These are phyloP conservation scores for Tiliacea aurago DNA, from an alignment of 2,888 invertebrate species.

Conservation along the genomic window DNA sequence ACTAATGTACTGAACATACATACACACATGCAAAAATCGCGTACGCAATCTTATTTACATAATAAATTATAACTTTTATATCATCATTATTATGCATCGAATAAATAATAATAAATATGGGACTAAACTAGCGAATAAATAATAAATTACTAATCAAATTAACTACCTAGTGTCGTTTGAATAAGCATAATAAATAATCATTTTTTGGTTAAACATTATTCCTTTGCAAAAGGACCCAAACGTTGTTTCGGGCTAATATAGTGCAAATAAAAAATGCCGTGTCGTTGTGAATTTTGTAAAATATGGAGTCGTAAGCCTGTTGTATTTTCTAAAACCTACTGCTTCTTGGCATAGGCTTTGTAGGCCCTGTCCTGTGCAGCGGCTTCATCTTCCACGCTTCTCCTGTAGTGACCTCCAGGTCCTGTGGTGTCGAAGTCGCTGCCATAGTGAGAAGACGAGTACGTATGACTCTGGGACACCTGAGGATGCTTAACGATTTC, in stretches of 20 bases:
- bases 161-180: conserved; percentile 61
- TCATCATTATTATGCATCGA: conserved; percentile 54
- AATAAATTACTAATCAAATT: conserved; percentile 48
- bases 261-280: conserved; percentile 70
- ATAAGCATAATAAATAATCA: conserved; percentile 57
- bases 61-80: conserved; percentile 63
- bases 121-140: conserved; percentile 53
- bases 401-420: conserved; percentile 91
- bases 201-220: conserved; percentile 59
- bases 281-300: conserved; percentile 80
- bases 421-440: conserved; percentile 91
- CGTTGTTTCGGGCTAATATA: conserved; percentile 63
- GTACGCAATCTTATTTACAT: conserved; percentile 71
- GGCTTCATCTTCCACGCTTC: conserved; percentile 91
- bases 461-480: conserved; percentile 94
- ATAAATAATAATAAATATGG: conserved; percentile 53
- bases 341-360: conserved; percentile 88
- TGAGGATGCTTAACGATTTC: conserved; percentile 97
- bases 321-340: conserved; percentile 72
- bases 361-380: conserved; percentile 92
- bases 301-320: conserved; percentile 84
- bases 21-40: conserved; percentile 59
- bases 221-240: conserved; percentile 73
- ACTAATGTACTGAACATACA: conserved; percentile 68
- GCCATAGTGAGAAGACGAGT: conserved; percentile 93